Conservation (phyloP, 2,888 invertebrate genomes). For the Phaonia tiefii region DNA sequence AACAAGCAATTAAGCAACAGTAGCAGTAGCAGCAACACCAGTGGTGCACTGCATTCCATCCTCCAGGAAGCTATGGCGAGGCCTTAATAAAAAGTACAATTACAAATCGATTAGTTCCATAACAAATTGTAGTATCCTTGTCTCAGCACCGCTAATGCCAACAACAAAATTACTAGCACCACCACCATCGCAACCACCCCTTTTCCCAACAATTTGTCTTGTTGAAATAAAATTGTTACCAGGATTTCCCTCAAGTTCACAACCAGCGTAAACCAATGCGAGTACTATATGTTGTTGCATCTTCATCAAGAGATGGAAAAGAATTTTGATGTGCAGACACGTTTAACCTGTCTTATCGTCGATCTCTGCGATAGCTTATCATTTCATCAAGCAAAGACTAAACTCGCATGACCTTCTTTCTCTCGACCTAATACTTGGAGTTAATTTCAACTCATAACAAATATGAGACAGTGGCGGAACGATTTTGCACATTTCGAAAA, state of each 20-base stretch:
- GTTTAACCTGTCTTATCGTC: slow-evolving; percentile 63
- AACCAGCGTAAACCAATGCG: neutral
- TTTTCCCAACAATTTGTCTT: neutral
- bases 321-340: slow-evolving; percentile 45
- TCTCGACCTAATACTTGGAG: too few relatives aligned
- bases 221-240: too few relatives aligned
- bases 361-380: slow-evolving; percentile 40
- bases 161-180: neutral
- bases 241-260: neutral
- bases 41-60: slow-evolving; percentile 21
- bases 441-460: too few relatives aligned
- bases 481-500: too few relatives aligned
- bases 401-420: too few relatives aligned
- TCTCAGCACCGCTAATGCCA: neutral
- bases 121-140: slow-evolving; percentile 58
- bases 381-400: slow-evolving; percentile 2
- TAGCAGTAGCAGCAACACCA: too few relatives aligned
- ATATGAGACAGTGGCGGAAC: too few relatives aligned
- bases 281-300: slow-evolving; percentile 6
- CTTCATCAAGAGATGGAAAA: slow-evolving; percentile 26
- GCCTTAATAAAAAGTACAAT: slow-evolving; percentile 73
- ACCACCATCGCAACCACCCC: slow-evolving; percentile 41
- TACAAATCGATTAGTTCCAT: slow-evolving; percentile 76
- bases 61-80: slow-evolving; percentile 34
- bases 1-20: slow-evolving; percentile 54